Evolutionary conservation across 2,888 invertebrate genomes (phyloP).

Genomic region (Carabus problematicus): DNA sequence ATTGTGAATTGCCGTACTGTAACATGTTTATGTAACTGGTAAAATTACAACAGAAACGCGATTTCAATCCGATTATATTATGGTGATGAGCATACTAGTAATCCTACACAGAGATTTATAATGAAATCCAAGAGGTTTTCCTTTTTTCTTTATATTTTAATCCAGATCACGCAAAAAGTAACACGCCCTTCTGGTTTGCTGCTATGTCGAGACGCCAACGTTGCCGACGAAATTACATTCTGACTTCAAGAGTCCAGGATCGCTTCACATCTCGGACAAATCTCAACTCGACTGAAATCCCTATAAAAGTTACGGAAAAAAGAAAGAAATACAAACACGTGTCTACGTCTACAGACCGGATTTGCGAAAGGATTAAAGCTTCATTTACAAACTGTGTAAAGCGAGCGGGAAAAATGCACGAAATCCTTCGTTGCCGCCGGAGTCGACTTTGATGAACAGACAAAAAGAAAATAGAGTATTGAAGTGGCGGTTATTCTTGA

Average conservation of each 20-base stretch:
- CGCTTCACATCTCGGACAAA: conserved; percentile 4
- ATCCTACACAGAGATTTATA: conserved; percentile 27
- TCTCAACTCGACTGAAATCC: conserved; percentile 9
- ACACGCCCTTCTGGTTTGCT: not conserved
- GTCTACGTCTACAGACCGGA: conserved; percentile 17
- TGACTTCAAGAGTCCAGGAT: conserved; percentile 8
- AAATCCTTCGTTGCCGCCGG: too few relatives aligned
- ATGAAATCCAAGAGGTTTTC: conserved; percentile 27
- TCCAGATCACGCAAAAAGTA: conserved; percentile 16
- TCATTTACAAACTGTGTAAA: conserved; percentile 30
- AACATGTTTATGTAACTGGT: too few relatives aligned
- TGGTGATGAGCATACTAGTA: conserved; percentile 27
- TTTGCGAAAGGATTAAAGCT: conserved; percentile 26
- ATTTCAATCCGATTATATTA: conserved; percentile 21
- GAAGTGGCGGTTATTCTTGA: too few relatives aligned
- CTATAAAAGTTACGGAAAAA: too few relatives aligned
- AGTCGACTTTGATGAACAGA: too few relatives aligned
- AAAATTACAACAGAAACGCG: too few relatives aligned
- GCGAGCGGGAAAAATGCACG: not conserved
- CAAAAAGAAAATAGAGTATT: too few relatives aligned
- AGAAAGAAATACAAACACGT: conserved; percentile 23
- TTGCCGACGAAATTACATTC: conserved; percentile 18
- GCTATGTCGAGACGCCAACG: too few relatives aligned
- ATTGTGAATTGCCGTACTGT: too few relatives aligned
- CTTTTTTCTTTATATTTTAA: conserved; percentile 31